A percentile compares a stretch with the other conserved stretches of the same genome.
Evolutionary conservation across 2,113 vertebrate genomes (phyloP).

Genomic region (Aegithalos caudatus): DNA sequence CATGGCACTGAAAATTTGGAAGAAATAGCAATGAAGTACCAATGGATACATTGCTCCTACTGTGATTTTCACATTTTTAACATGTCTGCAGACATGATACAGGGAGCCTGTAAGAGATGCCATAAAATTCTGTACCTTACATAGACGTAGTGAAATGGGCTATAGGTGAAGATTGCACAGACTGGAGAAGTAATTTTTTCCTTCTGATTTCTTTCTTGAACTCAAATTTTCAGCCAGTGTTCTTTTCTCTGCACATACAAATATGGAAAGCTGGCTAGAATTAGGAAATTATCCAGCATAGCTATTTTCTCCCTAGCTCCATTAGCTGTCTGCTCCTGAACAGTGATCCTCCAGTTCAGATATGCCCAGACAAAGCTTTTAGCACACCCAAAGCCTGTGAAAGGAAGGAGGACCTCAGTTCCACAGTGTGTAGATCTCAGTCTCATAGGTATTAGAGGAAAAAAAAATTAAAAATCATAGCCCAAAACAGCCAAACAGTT

Average conservation of each 20-base stretch:
- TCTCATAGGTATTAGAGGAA: background rate
- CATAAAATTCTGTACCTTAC: background rate
- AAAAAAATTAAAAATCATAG: background rate
- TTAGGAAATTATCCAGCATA: background rate
- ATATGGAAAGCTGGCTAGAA: background rate
- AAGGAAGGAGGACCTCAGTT: background rate
- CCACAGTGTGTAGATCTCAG: background rate
- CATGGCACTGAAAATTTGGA: background rate
- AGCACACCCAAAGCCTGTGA: background rate
- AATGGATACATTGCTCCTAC: background rate
- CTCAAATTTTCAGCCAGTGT: background rate
- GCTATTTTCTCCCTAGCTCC: background rate
- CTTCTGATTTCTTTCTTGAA: background rate
- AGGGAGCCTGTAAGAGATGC: background rate
- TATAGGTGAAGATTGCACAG: background rate
- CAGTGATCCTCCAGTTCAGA: background rate
- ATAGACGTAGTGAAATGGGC: background rate
- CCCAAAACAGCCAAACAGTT: background rate
- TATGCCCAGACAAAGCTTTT: background rate
- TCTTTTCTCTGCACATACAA: background rate
- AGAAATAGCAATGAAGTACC: background rate
- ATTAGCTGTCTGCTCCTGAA: background rate
- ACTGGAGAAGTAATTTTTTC: background rate
- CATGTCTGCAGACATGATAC: background rate
- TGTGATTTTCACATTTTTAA: background rate